Base-by-base conservation (phyloP, 2,797 vertebrate genomes). In the Vultur gryphus region DNA sequence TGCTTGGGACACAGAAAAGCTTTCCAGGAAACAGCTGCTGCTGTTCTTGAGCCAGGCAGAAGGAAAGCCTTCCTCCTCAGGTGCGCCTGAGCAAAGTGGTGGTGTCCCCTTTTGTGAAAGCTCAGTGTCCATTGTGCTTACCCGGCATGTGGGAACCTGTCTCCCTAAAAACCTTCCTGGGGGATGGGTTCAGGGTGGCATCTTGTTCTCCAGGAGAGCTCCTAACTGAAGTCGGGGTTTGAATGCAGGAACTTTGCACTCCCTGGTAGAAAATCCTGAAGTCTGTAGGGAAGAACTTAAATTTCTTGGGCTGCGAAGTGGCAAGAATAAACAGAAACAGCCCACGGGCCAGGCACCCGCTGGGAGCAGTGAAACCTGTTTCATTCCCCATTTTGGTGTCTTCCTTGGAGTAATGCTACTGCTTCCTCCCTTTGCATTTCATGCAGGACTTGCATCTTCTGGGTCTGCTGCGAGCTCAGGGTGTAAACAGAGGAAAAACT, bases 331-430 rank as follows among this genome's bases (percentile, higher is more conserved):
- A 70, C 33, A 4, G n/a, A n/a, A 49, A 41, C 4, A 72, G 13
- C 35, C 15, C 1, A 2, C 4, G 7, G 25, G 12, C 17, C 35
- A 66, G 39, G 20, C 6, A 54, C 2, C 2, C 2, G 2, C 35
- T 67, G 39, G 31, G 52, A 78, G 21, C 39, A 58, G 33, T 5
- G 14, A 70, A 86, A 54, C 26, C 6, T 13, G 11, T 75, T 84
- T 67, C 44, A 16, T 43, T 67, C 21, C 65, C 29, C 5, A 4
- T 39, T 90, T 58, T 73, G 23, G 14, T 66, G 21, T 19, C 48
- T 29, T 54, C 37, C 44, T 84, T 66, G 48, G 54, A 80, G 9
- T 28, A 55, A 78, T 18, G 35, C 13, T 49, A 3, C 35, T 29
- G 2, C 24, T 10, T 62, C 24, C 16, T 82, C 11, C 17, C 31